These are phyloP conservation scores for Aradus depressus DNA, from an alignment of 2,888 invertebrate genomes.

Conservation along the genomic window DNA sequence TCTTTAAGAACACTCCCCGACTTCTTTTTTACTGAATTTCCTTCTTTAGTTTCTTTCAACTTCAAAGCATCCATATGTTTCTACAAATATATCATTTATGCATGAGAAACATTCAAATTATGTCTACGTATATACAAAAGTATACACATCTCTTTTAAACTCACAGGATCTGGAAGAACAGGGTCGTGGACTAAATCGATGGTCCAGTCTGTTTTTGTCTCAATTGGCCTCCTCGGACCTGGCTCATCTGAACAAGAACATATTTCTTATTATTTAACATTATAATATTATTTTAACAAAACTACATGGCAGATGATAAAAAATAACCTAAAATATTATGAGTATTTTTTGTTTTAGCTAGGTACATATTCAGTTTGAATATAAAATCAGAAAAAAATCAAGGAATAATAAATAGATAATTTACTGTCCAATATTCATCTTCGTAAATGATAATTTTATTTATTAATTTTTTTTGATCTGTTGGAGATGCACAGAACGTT, in stretches of 20 bases:
- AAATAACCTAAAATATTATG: neutral
- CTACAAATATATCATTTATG: too few relatives aligned
- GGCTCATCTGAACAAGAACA: neutral
- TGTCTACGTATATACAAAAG: neutral
- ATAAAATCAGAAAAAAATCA: too few relatives aligned
- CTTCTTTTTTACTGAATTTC: too few relatives aligned
- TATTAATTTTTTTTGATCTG: too few relatives aligned
- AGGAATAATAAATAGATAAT: too few relatives aligned
- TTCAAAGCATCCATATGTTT: too few relatives aligned
- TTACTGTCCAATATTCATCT: too few relatives aligned
- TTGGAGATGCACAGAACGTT: too few relatives aligned
- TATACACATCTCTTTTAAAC: neutral
- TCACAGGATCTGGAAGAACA: neutral
- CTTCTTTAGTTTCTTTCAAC: too few relatives aligned
- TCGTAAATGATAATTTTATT: too few relatives aligned
- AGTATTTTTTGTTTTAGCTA: neutral
- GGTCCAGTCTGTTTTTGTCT: slow-evolving; percentile 3
- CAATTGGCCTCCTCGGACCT: neutral
- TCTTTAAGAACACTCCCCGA: too few relatives aligned
- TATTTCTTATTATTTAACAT: neutral
- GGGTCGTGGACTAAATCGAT: slow-evolving; percentile 1
- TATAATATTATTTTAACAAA: neutral
- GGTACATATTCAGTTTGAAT: too few relatives aligned
- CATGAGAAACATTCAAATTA: neutral
- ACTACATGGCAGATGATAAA: neutral